phyloP scores from a whole-genome alignment of 2,113 vertebrate species.

The Hippocampus abdominalis region DNA sequence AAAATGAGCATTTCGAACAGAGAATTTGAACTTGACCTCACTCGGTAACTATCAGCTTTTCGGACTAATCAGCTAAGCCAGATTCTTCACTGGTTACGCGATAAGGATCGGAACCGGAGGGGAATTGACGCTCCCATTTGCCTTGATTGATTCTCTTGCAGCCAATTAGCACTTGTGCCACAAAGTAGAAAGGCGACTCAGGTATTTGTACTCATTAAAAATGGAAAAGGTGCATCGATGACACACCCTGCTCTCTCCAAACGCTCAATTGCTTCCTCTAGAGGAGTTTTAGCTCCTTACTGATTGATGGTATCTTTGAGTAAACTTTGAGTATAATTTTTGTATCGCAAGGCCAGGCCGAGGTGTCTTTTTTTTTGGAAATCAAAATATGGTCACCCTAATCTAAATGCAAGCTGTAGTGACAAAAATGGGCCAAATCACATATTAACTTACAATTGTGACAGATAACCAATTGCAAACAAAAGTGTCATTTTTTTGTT shows the following conservation, averaged over 20 bases:
- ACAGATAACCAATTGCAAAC: too few relatives aligned
- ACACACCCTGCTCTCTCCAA: background rate
- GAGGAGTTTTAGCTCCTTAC: background rate
- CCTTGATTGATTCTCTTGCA: slow-evolving; percentile 16
- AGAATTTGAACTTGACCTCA: slow-evolving; percentile 11
- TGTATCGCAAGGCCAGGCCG: too few relatives aligned
- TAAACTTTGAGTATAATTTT: too few relatives aligned
- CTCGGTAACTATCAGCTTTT: slow-evolving; percentile 9
- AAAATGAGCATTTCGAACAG: slow-evolving; percentile 8
- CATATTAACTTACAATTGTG: too few relatives aligned
- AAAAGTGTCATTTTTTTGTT: too few relatives aligned
- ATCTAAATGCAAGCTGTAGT: too few relatives aligned
- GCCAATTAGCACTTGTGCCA: slow-evolving; percentile 10
- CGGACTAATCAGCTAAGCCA: slow-evolving; percentile 10
- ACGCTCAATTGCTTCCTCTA: background rate
- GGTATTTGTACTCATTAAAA: slow-evolving; percentile 25
- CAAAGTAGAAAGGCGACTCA: background rate
- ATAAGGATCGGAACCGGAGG: background rate
- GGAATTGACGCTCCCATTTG: background rate
- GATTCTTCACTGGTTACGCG: slow-evolving; percentile 12
- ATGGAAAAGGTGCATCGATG: slow-evolving; percentile 14
- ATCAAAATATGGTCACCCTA: too few relatives aligned
- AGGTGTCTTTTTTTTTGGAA: too few relatives aligned
- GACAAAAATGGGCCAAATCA: too few relatives aligned
- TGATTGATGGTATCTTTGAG: background rate